Percentiles rank a stretch among this genome's conserved stretches.
Evolutionary conservation across 1,140 invertebrate genomes (phyloP).

Genomic region (Elysia chlorotica): DNA sequence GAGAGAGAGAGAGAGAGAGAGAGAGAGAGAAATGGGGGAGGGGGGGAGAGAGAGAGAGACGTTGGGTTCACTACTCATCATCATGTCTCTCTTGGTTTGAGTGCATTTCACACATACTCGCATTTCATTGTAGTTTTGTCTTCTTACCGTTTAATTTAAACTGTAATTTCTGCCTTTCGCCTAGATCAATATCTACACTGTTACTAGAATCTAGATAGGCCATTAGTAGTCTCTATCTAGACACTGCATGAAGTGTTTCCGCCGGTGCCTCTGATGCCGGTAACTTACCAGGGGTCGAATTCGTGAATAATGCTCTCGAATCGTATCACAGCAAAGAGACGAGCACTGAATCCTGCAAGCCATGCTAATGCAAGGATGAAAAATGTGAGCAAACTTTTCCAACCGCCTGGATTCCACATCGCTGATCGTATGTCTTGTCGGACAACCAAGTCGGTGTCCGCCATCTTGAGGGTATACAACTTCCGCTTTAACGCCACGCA

Average conservation of each 20-base stretch:
- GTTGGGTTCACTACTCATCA: too few species aligned
- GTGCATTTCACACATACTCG: too few species aligned
- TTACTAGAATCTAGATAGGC: too few species aligned
- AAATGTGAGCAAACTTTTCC: constrained; percentile 71
- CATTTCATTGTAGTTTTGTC: too few species aligned
- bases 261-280: too few species aligned
- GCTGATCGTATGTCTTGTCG: constrained; percentile 51
- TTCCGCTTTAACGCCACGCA: constrained; percentile 41
- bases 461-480: constrained; percentile 46
- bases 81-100: too few species aligned
- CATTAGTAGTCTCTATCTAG: too few species aligned
- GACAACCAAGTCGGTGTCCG: constrained; percentile 53
- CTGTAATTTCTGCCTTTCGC: too few species aligned
- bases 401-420: constrained; percentile 63
- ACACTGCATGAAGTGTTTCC: too few species aligned
- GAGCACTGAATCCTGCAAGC: constrained; percentile 95
- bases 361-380: constrained; percentile 91
- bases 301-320: constrained; percentile 99
- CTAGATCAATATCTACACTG: too few species aligned
- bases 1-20: not conserved
- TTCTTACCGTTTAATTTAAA: too few species aligned
- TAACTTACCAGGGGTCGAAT: constrained; percentile 96
- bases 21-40: not conserved
- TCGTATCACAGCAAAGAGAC: constrained; percentile 97
- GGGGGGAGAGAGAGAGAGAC: not conserved